Evolutionary conservation across 1,140 invertebrate genomes (phyloP), one percentile per base, ranked within the genome.

Genomic region (Ceratina australensis): DNA sequence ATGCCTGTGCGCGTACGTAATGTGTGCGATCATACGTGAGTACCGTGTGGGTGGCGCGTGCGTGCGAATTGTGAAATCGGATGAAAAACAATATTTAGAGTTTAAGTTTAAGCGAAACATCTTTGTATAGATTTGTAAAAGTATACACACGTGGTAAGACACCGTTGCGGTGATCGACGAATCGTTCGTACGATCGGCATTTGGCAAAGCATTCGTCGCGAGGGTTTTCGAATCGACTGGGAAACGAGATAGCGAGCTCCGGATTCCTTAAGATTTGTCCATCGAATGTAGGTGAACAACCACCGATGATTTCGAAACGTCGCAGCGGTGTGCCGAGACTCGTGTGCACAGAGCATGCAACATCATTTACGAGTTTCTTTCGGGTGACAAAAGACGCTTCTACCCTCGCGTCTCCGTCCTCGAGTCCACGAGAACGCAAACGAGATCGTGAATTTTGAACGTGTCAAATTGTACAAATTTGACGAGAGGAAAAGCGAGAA

Each of bases 21-120:
- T 18, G 12, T 59, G 15, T 16, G 42, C 47, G 52, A 54, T n/a
- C 2, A 42, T 22, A 12, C 5, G 56, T 5, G 20, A n/a, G n/a
- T n/a, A n/a, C n/a, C n/a, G n/a, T n/a, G n/a, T n/a, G n/a, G n/a
- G n/a, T n/a, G n/a, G n/a, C 49, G 54, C 18, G 16, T 61, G 28
- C 16, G 50, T 50, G 52, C 75, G 47, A 8, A 3, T 65, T 22
- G 50, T 4, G n/a, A 52, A n/a, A 64, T 79, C 24, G 47, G 33
- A 63, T 24, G 81, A 74, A 74, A 81, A 88, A 87, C 33, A 80
- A 87, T 88, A 86, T 79, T 50, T 89, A 88, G 85, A 42, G 33
- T 42, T 42, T 42, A n/a, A 69, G 24, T 78, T 57, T 88, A 89
- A 88, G 82, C 47, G 28, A 80, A 85, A 71, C 63, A 84, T 63